Evolutionary conservation across 2,888 invertebrate species (phyloP).

Genomic region (Phaedon cochleariae): DNA sequence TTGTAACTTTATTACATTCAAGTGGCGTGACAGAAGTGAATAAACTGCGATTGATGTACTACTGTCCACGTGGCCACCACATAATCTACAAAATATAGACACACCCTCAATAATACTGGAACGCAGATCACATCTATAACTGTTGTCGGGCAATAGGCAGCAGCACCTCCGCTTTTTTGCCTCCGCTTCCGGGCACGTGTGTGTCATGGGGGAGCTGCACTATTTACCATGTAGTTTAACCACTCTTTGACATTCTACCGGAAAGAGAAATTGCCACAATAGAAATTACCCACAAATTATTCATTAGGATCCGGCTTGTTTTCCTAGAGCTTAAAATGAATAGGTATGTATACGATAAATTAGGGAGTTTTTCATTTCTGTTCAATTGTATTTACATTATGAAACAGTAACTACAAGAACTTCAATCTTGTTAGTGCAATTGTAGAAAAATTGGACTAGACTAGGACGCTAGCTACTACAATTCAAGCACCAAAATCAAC

Average conservation of each 20-base stretch:
- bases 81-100: conserved; percentile 41
- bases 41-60: background rate
- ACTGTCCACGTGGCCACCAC: conserved; percentile 34
- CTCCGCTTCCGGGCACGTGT: conserved; percentile 57
- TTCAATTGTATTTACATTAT: background rate
- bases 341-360: background rate
- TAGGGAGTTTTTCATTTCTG: conserved; percentile 10
- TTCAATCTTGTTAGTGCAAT: too few species aligned
- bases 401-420: too few species aligned
- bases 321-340: too few species aligned
- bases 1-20: background rate
- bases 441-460: too few species aligned
- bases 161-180: conserved; percentile 43
- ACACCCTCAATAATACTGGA: conserved; percentile 37
- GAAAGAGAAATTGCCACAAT: conserved; percentile 50
- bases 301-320: conserved; percentile 35
- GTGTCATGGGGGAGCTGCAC: conserved; percentile 39
- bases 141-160: conserved; percentile 25
- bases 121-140: conserved; percentile 35
- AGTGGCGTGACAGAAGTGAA: background rate
- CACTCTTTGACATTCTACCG: conserved; percentile 51
- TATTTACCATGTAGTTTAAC: conserved; percentile 49
- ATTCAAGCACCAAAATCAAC: too few species aligned
- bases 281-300: conserved; percentile 49
- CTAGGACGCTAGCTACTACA: too few species aligned